Conservation (phyloP, 2,113 vertebrate species). For the Podilymbus podiceps region DNA sequence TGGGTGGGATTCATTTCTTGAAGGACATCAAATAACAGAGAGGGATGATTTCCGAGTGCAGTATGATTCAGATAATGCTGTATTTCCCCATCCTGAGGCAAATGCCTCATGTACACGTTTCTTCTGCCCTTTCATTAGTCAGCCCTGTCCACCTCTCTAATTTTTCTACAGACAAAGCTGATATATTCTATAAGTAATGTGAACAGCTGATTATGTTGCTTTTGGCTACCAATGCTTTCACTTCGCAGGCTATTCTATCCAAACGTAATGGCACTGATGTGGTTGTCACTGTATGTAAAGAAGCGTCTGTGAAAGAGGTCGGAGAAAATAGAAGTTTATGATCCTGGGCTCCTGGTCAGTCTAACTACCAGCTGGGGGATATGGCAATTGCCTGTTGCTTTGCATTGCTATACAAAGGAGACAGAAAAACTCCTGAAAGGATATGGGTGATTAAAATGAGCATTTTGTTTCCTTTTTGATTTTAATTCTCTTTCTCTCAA, state of each 20-base stretch:
- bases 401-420: neutral
- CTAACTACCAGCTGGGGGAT: neutral
- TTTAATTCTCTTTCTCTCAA: neutral
- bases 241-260: neutral
- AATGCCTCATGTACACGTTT: neutral
- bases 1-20: slow-evolving; percentile 21
- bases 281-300: neutral
- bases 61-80: neutral
- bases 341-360: neutral
- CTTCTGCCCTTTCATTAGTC: neutral
- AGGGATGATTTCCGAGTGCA: neutral
- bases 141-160: neutral
- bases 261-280: neutral
- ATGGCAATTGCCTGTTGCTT: neutral
- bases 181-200: neutral
- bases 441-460: neutral
- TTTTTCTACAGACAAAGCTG: neutral
- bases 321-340: slow-evolving; percentile 12
- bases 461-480: neutral
- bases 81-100: neutral
- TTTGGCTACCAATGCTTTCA: neutral
- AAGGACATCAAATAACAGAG: slow-evolving; percentile 21
- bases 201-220: slow-evolving; percentile 2
- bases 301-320: neutral
- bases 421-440: neutral